phyloP scores from a whole-genome alignment of 2,888 invertebrate genomes.

The Drosophila sordidula region DNA sequence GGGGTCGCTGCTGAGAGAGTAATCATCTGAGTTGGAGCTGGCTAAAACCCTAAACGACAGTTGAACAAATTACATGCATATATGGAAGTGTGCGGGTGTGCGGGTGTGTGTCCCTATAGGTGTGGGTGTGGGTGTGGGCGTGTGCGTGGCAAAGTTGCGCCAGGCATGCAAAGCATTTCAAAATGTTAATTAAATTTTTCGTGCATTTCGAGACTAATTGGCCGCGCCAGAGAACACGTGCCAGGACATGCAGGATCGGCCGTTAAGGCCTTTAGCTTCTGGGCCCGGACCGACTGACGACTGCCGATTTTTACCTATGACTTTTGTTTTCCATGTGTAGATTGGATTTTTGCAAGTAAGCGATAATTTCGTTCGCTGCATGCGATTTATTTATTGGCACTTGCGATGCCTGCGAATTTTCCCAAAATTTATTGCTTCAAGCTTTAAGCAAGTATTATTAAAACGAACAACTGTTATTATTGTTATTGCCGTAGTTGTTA shows the following conservation, averaged over 20 bases:
- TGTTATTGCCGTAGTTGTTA: conserved; percentile 10
- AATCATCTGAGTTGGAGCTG: conserved; percentile 45
- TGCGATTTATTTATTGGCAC: neutral
- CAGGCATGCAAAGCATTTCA: conserved; percentile 71
- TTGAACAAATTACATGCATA: conserved; percentile 64
- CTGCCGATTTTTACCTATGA: neutral
- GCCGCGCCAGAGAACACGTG: conserved; percentile 44
- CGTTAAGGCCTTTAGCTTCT: neutral
- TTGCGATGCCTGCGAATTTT: neutral
- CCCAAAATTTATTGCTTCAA: conserved; percentile 19
- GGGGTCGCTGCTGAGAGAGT: conserved; percentile 26
- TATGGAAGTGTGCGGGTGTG: neutral
- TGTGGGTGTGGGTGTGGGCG: conserved; percentile 4
- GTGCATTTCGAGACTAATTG: conserved; percentile 64
- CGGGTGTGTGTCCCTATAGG: neutral
- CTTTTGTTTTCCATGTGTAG: neutral
- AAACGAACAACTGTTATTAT: conserved; percentile 49
- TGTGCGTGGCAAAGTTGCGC: conserved; percentile 33
- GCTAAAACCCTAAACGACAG: conserved; percentile 57
- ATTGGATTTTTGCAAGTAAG: neutral
- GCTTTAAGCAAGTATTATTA: conserved; percentile 32
- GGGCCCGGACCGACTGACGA: neutral
- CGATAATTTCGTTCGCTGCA: too few species aligned
- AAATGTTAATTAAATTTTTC: conserved; percentile 79
- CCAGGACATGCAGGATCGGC: conserved; percentile 17